These are phyloP conservation scores for Xerus inauris DNA, from an alignment of 2,113 vertebrate genomes.

Conservation along the genomic window DNA sequence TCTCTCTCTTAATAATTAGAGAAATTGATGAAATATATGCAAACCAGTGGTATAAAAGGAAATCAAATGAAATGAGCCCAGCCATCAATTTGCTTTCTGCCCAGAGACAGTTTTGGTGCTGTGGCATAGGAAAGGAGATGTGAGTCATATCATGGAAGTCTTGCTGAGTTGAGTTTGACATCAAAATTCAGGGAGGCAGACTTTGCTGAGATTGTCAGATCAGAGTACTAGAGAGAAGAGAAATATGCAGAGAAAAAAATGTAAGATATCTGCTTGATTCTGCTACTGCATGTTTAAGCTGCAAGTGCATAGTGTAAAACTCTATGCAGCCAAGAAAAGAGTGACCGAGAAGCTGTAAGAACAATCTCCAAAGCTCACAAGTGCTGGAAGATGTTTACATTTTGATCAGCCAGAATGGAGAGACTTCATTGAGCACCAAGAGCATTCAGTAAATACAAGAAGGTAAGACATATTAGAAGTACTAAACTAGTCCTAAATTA, in stretches of 20 bases:
- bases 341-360: neutral
- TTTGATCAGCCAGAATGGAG: neutral
- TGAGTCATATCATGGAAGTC: neutral
- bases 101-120: neutral
- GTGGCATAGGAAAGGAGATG: neutral
- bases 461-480: neutral
- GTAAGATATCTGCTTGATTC: neutral
- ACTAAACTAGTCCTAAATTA: neutral
- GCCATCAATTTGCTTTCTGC: neutral
- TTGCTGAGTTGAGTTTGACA: neutral
- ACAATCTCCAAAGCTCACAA: neutral
- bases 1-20: neutral
- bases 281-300: neutral
- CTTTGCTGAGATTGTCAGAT: neutral
- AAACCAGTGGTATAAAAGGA: neutral
- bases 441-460: neutral
- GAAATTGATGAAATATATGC: neutral
- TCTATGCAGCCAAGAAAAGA: neutral
- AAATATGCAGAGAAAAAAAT: neutral
- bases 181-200: neutral
- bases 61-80: neutral
- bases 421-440: neutral
- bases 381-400: neutral
- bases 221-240: neutral
- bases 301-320: accelerated